Evolutionary conservation across 1,140 invertebrate species (phyloP).

Genomic region (Drosophila trapezifrons): DNA sequence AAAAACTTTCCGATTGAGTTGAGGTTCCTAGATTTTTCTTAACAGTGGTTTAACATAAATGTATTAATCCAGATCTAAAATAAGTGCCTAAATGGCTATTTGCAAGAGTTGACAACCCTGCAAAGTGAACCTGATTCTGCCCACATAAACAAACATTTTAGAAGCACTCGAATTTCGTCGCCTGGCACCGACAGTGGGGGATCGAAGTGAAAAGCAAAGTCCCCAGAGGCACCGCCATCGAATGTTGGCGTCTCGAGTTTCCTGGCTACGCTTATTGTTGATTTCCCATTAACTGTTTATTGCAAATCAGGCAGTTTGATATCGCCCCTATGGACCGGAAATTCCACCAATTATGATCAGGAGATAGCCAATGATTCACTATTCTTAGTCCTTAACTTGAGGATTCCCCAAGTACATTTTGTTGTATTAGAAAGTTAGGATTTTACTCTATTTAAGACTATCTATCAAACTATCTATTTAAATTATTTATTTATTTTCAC

Average conservation of each 20-base stretch:
- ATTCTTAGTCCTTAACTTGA: neutral
- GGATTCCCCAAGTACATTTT: neutral
- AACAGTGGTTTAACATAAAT: too few species aligned
- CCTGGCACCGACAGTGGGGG: constrained; percentile 40
- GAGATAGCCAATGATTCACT: too few species aligned
- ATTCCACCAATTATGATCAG: constrained; percentile 12
- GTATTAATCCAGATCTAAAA: neutral
- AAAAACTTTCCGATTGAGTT: too few species aligned
- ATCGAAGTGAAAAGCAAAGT: constrained; percentile 28
- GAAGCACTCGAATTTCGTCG: constrained; percentile 52
- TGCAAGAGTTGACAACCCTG: constrained; percentile 5
- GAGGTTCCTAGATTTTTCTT: too few species aligned
- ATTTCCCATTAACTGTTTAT: constrained; percentile 37
- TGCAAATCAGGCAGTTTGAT: constrained; percentile 7
- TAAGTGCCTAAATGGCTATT: neutral
- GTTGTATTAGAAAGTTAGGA: too few species aligned
- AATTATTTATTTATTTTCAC: too few species aligned
- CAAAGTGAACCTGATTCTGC: constrained; percentile 32
- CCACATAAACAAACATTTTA: constrained; percentile 38
- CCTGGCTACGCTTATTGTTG: constrained; percentile 23
- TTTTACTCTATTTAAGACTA: too few species aligned
- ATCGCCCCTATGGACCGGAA: constrained; percentile 30
- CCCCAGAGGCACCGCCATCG: constrained; percentile 25
- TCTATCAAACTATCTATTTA: too few species aligned
- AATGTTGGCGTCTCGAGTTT: constrained; percentile 57